These are phyloP conservation scores for Microhierax caerulescens DNA, from an alignment of 2,797 vertebrate genomes.

Conservation along the genomic window DNA sequence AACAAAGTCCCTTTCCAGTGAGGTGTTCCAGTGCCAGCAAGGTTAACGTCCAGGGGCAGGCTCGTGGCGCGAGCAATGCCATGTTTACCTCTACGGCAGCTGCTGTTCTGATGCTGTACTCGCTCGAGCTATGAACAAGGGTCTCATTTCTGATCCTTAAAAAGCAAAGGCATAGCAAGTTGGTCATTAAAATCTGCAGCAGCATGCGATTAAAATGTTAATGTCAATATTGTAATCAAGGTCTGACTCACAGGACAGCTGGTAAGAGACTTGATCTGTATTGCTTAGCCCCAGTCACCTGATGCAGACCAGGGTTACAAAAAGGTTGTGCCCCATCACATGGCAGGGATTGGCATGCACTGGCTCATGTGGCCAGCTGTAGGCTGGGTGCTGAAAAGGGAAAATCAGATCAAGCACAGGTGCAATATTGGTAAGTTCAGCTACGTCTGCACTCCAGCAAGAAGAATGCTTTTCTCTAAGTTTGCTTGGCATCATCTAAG, in stretches of 20 bases:
- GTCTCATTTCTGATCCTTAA: background rate
- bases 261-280: constrained; percentile 47
- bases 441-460: accelerated
- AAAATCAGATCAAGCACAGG: background rate
- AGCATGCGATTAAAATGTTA: constrained; percentile 56
- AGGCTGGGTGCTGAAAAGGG: background rate
- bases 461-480: background rate
- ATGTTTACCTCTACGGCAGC: background rate
- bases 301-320: constrained; percentile 11
- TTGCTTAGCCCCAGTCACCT: constrained; percentile 33
- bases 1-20: constrained; percentile 29
- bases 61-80: background rate
- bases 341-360: background rate
- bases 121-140: background rate
- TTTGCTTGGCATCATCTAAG: background rate
- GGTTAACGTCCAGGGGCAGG: constrained; percentile 50
- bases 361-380: background rate
- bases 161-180: constrained; percentile 3
- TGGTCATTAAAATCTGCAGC: constrained; percentile 42
- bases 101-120: background rate
- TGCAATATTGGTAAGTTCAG: accelerated
- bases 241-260: constrained; percentile 62
- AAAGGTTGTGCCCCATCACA: constrained; percentile 12
- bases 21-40: background rate
- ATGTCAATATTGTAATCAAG: constrained; percentile 65